Conservation (phyloP, 2,113 vertebrate genomes). For the Halcyon malimbica region DNA sequence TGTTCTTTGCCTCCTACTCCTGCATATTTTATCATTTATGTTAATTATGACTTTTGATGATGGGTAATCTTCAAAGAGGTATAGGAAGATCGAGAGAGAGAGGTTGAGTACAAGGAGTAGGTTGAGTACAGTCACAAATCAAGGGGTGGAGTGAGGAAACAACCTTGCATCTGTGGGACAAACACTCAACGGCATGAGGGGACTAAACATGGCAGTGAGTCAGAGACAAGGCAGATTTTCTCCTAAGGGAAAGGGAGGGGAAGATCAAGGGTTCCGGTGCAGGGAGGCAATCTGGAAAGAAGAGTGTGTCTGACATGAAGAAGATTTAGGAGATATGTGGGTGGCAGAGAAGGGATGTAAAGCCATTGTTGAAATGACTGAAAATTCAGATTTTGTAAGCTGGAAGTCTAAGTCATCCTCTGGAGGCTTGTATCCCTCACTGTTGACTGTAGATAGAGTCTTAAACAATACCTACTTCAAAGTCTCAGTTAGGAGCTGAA, state of each 20-base stretch:
- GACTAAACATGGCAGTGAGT: not conserved
- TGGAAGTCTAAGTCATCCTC: not conserved
- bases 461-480: not conserved
- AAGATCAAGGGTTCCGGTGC: not conserved
- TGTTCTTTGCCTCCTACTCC: not conserved
- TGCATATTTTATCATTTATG: slow-evolving; percentile 20
- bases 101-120: not conserved
- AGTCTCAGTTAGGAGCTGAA: not conserved
- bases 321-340: not conserved
- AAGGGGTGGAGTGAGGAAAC: not conserved
- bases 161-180: not conserved
- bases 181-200: not conserved
- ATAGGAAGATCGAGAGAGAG: not conserved
- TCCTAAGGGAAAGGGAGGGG: slow-evolving; percentile 11
- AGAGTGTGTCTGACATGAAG: not conserved
- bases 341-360: not conserved
- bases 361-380: not conserved
- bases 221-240: slow-evolving; percentile 16
- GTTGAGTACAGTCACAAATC: not conserved
- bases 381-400: not conserved
- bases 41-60: slow-evolving; percentile 11
- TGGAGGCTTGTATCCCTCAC: not conserved
- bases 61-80: not conserved
- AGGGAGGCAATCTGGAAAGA: not conserved
- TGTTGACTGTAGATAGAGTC: not conserved